Conservation (phyloP, 2,888 invertebrate genomes). For the Heliconius hortense region DNA sequence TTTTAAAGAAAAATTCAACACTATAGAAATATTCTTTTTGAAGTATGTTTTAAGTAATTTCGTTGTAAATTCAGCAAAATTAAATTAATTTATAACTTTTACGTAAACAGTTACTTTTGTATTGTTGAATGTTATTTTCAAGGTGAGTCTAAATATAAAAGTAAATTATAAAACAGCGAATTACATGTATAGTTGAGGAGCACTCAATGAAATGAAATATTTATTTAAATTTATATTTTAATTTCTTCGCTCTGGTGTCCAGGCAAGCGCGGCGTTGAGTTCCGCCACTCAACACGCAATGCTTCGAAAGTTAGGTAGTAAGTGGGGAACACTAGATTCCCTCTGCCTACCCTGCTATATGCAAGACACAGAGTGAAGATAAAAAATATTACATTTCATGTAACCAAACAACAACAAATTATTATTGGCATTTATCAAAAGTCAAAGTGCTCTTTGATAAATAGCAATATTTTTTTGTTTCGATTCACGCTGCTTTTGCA, state of each 20-base stretch:
- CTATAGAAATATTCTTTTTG: background rate
- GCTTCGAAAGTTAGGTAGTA: no score
- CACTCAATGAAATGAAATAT: no score
- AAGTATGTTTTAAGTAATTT: background rate
- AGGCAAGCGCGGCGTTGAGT: no score
- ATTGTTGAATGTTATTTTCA: background rate
- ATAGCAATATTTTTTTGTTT: no score
- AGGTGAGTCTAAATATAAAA: background rate
- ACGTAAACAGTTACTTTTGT: background rate
- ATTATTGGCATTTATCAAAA: no score
- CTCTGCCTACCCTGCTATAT: background rate
- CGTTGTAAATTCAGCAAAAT: background rate
- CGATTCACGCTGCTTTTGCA: no score
- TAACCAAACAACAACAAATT: no score
- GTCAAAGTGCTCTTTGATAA: no score
- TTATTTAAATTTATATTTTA: no score
- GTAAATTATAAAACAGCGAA: background rate
- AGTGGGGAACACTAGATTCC: background rate
- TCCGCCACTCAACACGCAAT: no score
- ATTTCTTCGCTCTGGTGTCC: background rate
- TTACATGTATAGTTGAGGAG: background rate
- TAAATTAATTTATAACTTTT: background rate
- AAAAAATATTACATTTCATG: no score
- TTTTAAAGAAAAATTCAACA: conserved; percentile 13
- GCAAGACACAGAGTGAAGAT: no score